Evolutionary conservation across 1,140 invertebrate genomes (phyloP).

Genomic region (Centruroides sculpturatus): DNA sequence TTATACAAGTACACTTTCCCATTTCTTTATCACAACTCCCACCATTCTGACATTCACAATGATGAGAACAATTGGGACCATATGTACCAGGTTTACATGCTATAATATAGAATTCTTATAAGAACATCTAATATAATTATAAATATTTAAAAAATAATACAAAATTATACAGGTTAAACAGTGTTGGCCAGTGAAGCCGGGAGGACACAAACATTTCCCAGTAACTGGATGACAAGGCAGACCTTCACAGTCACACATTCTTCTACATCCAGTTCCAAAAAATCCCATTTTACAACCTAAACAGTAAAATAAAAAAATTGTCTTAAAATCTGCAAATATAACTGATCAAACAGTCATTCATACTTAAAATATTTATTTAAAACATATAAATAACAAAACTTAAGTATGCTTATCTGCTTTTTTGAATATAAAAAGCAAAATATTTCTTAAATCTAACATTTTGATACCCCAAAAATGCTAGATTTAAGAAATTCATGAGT

Average conservation of each 20-base stretch:
- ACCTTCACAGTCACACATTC: slow-evolving; percentile 52
- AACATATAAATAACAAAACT: too few species aligned
- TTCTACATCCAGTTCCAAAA: slow-evolving; percentile 39
- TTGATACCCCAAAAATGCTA: too few species aligned
- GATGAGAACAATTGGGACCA: slow-evolving; percentile 57
- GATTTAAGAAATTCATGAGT: too few species aligned
- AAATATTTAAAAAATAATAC: slow-evolving; percentile 22
- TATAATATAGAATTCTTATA: not conserved
- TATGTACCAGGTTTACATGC: slow-evolving; percentile 56
- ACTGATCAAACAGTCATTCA: too few species aligned
- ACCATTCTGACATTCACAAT: slow-evolving; percentile 83
- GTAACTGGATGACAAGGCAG: slow-evolving; percentile 65
- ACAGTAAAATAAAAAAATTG: not conserved
- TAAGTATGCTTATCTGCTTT: too few species aligned
- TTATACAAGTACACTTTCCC: slow-evolving; percentile 44
- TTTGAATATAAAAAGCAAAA: too few species aligned
- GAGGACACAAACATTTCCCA: slow-evolving; percentile 69
- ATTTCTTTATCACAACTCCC: slow-evolving; percentile 62
- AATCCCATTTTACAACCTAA: slow-evolving; percentile 13
- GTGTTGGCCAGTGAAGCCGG: slow-evolving; percentile 62
- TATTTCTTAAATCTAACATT: too few species aligned
- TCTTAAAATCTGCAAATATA: too few species aligned
- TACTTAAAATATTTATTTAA: too few species aligned
- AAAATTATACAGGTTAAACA: slow-evolving; percentile 45
- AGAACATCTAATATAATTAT: not conserved